phyloP scores from a whole-genome alignment of 2,113 vertebrate genomes.

The Promerops cafer region DNA sequence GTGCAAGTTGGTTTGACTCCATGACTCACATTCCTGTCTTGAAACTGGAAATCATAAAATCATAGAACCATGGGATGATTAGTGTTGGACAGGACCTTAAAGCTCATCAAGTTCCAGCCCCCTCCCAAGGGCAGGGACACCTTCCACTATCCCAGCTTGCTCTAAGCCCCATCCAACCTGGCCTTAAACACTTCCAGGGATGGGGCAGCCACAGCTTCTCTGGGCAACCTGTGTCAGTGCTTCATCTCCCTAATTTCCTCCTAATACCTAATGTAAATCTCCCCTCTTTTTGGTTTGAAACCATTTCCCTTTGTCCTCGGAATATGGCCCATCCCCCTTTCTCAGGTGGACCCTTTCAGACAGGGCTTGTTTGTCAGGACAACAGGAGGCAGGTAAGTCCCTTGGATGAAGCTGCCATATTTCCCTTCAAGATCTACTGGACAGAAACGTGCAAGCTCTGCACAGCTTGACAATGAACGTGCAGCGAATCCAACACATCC shows the following conservation, averaged over 20 bases:
- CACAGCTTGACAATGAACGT: background rate
- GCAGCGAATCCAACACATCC: background rate
- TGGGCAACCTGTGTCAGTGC: background rate
- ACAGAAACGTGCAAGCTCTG: background rate
- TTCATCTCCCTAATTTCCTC: background rate
- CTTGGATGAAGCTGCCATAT: background rate
- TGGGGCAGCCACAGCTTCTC: background rate
- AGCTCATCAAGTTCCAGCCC: background rate
- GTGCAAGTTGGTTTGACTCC: background rate
- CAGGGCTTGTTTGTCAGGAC: background rate
- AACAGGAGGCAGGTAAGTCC: background rate
- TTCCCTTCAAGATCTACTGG: background rate
- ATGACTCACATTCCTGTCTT: background rate
- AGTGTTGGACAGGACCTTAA: background rate
- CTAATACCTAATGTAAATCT: background rate
- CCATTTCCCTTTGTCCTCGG: rapidly evolving
- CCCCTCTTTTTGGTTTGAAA: background rate
- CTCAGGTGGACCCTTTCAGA: background rate
- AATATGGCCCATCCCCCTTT: background rate
- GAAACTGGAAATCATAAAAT: background rate
- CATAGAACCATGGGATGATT: background rate
- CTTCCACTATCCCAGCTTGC: background rate
- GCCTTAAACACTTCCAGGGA: background rate
- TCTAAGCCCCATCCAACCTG: background rate
- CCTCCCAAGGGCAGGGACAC: background rate